A percentile compares a stretch with the other conserved stretches of the same genome.
These are phyloP conservation scores for Cotesia vestalis DNA, from an alignment of 1,140 invertebrate species.

Conservation along the genomic window DNA sequence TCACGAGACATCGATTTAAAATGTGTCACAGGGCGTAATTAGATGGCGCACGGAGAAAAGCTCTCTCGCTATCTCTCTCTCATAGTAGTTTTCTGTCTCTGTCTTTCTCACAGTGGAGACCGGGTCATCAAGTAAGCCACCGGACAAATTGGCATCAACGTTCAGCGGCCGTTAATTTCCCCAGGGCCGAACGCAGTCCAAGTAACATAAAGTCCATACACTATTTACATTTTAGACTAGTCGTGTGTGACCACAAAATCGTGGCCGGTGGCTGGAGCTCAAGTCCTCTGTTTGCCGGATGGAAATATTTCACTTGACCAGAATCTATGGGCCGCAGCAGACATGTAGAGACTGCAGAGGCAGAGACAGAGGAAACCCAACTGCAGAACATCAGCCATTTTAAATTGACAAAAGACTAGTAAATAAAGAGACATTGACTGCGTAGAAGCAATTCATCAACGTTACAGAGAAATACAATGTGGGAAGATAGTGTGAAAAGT, in stretches of 20 bases:
- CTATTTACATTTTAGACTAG: conserved; percentile 34
- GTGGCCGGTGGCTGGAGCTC: background rate
- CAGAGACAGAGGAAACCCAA: too few relatives aligned
- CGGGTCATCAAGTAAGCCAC: conserved; percentile 29
- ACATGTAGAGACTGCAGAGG: too few relatives aligned
- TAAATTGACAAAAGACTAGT: too few relatives aligned
- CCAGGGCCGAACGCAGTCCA: conserved; percentile 30
- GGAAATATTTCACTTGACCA: too few relatives aligned
- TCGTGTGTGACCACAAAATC: background rate
- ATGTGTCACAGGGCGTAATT: conserved; percentile 7
- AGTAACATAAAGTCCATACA: conserved; percentile 21
- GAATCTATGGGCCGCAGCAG: too few relatives aligned
- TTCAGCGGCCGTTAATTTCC: conserved; percentile 39
- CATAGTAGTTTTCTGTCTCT: too few relatives aligned
- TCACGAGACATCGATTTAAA: too few relatives aligned
- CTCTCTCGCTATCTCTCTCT: background rate
- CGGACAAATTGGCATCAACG: conserved; percentile 42
- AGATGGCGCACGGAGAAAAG: background rate
- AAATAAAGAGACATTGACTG: too few relatives aligned
- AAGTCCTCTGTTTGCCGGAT: too few relatives aligned
- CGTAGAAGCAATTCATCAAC: background rate
- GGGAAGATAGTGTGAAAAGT: background rate
- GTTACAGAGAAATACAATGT: background rate
- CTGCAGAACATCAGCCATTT: too few relatives aligned
- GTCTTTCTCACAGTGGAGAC: background rate